Evolutionary conservation across 2,797 vertebrate species (phyloP), one percentile per base, ranked within the genome.

Genomic region (Eidolon dupreanum): DNA sequence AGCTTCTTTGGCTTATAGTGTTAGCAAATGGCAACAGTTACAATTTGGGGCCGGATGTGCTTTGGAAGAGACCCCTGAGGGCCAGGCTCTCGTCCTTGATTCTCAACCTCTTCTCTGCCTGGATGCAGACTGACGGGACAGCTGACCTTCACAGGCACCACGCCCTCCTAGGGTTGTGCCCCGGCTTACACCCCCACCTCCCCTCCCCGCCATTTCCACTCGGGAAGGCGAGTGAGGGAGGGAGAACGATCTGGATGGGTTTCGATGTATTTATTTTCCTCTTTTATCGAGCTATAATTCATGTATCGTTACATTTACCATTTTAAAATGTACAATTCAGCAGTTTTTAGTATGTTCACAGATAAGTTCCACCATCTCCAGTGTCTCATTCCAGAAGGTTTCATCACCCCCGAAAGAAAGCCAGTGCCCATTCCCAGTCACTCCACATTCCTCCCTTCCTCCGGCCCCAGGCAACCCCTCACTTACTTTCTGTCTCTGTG

Each of bases 81-180:
- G 4, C 53, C 22, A 61, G n/a, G 6, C 8, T 33, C n/a, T 63
- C 38, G 24, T 31, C 17, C 19, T 0, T 73, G 11, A 43, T n/a
- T 19, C 51, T 68, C 36, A 2, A 0, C 59, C 53, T n/a, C 65
- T 49, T 33, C 33, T 53, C 81, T 81, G 46, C 61, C 11, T 22
- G 57, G 83, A 26, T 2, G 15, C 65, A 87, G 26, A 19, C 46
- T 41, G 36, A 26, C 0, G 11, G 5, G 31, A 11, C 1, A 1
- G n/a, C 41, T n/a, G 26, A 10, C 0, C 0, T 38, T 53, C 41
- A 17, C 0, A 0, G 38, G 19, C 7, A 6, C 11, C 43, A 28
- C 6, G 1, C 16, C 17, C 33, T 73, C 20, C 38, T 24, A 12
- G 46, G 57, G 6, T 71, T 12, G 20, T 0, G 13, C 13, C 1